Evolutionary conservation across 2,797 vertebrate species (phyloP), one percentile per base, ranked within the genome.

Genomic region (Leptodactylus fallax): DNA sequence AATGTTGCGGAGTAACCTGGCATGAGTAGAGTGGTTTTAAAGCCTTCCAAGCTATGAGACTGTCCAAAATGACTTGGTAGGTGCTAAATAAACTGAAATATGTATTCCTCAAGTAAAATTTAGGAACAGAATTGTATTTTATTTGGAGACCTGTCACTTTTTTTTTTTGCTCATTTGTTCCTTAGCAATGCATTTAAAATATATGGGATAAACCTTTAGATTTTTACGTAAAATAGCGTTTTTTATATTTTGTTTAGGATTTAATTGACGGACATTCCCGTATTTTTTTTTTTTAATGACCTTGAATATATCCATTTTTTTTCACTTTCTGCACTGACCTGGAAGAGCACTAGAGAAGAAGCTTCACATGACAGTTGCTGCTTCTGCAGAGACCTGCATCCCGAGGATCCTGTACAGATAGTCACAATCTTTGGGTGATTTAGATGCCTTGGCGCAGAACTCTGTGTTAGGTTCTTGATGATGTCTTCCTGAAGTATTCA

Each of bases 31-130:
- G 55, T 58, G 53, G 27, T 80, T 80, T 60, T 36, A 80, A 80
- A 89, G 77, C 90, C 90, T 79, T 90, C 69, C 92, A 88, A 88
- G 60, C 89, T 87, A 81, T 55, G 89, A 90, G 90, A 90, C 87
- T 83, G 58, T 90, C 81, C 74, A 0, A 81, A 88, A 89, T 89
- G 88, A 93, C 79, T 89, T 90, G 86, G 82, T 85, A 87, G 71
- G 7, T 86, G 87, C 87, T 92, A 90, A 93, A 91, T 91, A 93
- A 90, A 92, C 90, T 84, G 87, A 83, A 91, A 90, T 91, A 90
- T 90, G 67, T 61, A 67, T 91, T 92, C 90, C 89, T 88, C 89
- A 90, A 91, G 91, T 87, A 92, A 51, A 14, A 16, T 14, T 14
- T 77, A 51, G 49, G 47, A 45, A 45, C 69, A 71, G 72, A 76